Evolutionary conservation across 2,888 invertebrate genomes (phyloP).

Genomic region (Pollenia amentaria): DNA sequence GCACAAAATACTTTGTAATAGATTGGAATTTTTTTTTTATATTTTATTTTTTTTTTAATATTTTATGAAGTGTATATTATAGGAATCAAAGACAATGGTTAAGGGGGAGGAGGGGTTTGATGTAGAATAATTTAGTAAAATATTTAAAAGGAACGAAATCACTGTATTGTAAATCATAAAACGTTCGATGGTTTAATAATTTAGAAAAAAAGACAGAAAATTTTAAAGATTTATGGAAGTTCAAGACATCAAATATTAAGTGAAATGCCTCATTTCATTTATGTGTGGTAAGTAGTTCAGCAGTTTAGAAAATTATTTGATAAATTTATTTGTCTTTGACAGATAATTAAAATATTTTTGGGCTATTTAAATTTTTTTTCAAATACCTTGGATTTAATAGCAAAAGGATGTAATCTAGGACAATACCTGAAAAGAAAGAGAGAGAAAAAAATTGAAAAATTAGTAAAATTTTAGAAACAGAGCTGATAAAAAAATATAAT

Average conservation of each 20-base stretch:
- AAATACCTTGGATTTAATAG: not conserved
- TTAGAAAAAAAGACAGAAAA: not conserved
- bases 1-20: conserved; percentile 72
- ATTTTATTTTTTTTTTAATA: conserved; percentile 28
- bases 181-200: conserved; percentile 44
- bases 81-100: conserved; percentile 46
- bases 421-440: too few species aligned
- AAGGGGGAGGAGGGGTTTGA: not conserved
- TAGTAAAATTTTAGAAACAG: too few species aligned
- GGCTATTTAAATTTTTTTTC: not conserved
- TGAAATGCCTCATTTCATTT: conserved; percentile 50
- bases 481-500: too few species aligned
- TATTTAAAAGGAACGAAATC: conserved; percentile 22
- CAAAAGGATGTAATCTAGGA: too few species aligned
- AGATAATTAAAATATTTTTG: not conserved
- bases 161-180: conserved; percentile 54
- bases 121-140: conserved; percentile 44
- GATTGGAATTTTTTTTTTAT: conserved; percentile 62
- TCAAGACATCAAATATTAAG: conserved; percentile 49
- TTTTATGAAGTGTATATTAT: conserved; percentile 64
- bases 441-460: too few species aligned
- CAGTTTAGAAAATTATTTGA: conserved; percentile 34
- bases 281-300: conserved; percentile 45
- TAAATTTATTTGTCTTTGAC: not conserved
- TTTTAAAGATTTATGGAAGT: conserved; percentile 38